Base-by-base conservation (phyloP, 2,888 invertebrate genomes). In the Brenthis daphne region DNA sequence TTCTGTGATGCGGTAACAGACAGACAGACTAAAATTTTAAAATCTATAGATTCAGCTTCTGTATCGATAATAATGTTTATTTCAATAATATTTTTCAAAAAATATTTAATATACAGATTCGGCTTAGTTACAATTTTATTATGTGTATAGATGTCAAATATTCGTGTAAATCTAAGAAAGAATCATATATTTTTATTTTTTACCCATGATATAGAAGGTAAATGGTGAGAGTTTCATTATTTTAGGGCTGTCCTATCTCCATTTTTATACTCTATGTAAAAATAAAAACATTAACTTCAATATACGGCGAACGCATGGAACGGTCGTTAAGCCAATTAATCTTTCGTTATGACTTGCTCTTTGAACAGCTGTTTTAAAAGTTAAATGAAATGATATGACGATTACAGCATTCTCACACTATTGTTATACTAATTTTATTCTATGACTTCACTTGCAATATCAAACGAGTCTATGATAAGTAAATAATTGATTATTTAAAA, bases 271-370 rank as follows among this genome's bases (percentile, higher is more conserved):
- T 74, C 72, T 75, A 68, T 69, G 72, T 73, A 68, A 73, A 74
- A 75, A 77, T 73, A 71, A 76, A 74, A 64, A 72, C 72, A 75
- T 75, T 75, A 71, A 71, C 71, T 67, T 71, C 69, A 73, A 77
- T 77, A 74, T 71, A 69, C 56, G 68, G 57, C 73, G 69, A 56
- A 55, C 76, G 82, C 84, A 84, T 85, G 88, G 76, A 81, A 75
- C 77, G 79, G 75, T 84, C 84, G 83, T 87, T 84, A 84, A 77
- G 77, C 73, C 83, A 85, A 86, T 87, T 86, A 83, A 80, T 77
- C 65, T 79, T 77, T 73, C 76, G 75, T 78, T 74, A 77, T 73
- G 73, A 72, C 60, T 73, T 77, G 73, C 60, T 60, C 71, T 73
- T 73, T 74, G 76, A 75, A 75, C 77, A 78, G 77, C 80, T 80